Base-by-base conservation (phyloP, 1,140 invertebrate genomes). In the Saxidomus purpurata region DNA sequence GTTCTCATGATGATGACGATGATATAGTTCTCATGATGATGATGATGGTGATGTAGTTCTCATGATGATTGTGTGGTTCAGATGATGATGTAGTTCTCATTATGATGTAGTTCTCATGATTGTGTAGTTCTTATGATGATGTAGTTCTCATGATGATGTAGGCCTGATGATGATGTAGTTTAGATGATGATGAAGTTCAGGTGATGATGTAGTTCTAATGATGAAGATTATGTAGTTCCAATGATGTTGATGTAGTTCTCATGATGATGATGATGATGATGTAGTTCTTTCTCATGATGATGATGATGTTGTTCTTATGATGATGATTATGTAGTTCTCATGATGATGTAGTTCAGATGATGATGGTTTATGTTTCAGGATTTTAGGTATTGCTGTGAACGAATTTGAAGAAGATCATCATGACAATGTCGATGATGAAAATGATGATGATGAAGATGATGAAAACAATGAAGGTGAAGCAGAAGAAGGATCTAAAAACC, bases 181-280 rank as follows among this genome's bases (percentile, higher is more conserved):
- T 11, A 25, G 36, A 47, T 77, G 36, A 47, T 77, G 36, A 38
- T 77, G 38, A 22, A 38, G 74, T 77, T 55, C 19, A n/a, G 28
- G 61, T 52, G 31, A 36, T 84, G 55, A 38, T 36, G 38, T 59
- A 43, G 13, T n/a, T n/a, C n/a, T n/a, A 31, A 22, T 81, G 15
- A 89, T 52, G 83, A 88, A 31, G 89, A 93, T 61, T 87, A 93
- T 52, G 90, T 8, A 47, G 43, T 47, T 47, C 17, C 43, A 47
- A 17, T 9, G 43, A 47, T 8, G 8, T 47, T 47, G 43, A 17
- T 47, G 91, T 81, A 43, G 38, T 69, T 81, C 67, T 19, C 28
- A 84, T 55, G 80, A 92, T 76, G 28, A 71, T 19, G 80, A 90
- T 61, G 55, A 69, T 69, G 67, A 69, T 69, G 67, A 69, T 69